Evolutionary conservation across 2,797 vertebrate genomes (phyloP), one percentile per base, ranked within the genome.

Genomic region (Nannoperca obscura): DNA sequence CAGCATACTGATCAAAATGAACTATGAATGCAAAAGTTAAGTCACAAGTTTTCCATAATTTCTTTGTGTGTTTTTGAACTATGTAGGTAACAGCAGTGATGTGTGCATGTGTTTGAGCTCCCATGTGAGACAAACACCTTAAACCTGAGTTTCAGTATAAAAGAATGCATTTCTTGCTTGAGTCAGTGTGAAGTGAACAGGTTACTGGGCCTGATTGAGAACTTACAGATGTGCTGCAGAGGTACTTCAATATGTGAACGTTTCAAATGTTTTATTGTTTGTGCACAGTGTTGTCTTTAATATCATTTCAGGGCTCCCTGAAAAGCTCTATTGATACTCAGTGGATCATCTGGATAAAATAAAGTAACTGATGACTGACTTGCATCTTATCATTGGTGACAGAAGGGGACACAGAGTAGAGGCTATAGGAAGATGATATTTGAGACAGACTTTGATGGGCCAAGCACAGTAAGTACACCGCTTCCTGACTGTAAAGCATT

Each of bases 51-150:
- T 61, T 22, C 1, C 11, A 71, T 50, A n/a, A 7, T 50, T 36
- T 69, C 6, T 42, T 1, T 52, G 19, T 75, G 17, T 68, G 19
- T 60, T 59, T 62, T 34, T 55, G 4, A n/a, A 71, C 11, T 32
- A 38, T 62, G 53, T 64, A 47, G 44, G 42, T 68, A 66, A 80
- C 72, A 64, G 58, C 27, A 61, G 61, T 40, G 46, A 60, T 71
- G 60, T 66, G 14, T 32, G 58, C 46, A 8, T 74, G 44, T 68
- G 57, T 60, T 68, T 61, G 52, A 80, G 80, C 36, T 57, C 19
- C 68, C 61, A 78, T 54, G 76, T 83, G 78, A 81, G 79, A 86
- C 68, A 80, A 89, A 87, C 70, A 83, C 71, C 63, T 82, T 66
- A 70, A 87, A 82, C 64, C 80, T 77, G 57, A 59, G 70, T 83